Conservation (phyloP, 2,888 invertebrate species). For the Gymnoscelis rufifasciata region DNA sequence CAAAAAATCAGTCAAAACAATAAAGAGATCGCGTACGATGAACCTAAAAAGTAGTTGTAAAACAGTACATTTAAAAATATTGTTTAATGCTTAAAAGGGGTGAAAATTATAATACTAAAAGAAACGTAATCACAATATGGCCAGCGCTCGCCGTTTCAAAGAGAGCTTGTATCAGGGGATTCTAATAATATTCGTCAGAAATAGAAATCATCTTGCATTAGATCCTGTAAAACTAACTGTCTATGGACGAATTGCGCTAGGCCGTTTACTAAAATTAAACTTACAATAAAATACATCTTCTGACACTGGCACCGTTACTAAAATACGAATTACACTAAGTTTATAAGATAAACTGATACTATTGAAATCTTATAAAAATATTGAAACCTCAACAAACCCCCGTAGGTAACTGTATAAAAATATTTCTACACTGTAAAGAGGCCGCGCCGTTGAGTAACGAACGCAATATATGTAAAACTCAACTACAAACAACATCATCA, state of each 20-base stretch:
- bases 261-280: conserved; percentile 10
- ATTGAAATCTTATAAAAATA: conserved; percentile 22
- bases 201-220: not conserved
- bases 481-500: not conserved
- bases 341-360: conserved; percentile 35
- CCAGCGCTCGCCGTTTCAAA: not conserved
- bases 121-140: conserved; percentile 26
- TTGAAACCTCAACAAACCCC: conserved; percentile 17
- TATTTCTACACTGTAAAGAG: conserved; percentile 16
- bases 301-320: conserved; percentile 29
- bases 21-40: conserved; percentile 47
- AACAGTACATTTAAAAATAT: conserved; percentile 41
- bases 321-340: conserved; percentile 23
- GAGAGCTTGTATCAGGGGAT: not conserved
- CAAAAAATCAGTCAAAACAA: conserved; percentile 64
- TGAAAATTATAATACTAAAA: conserved; percentile 30
- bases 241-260: conserved; percentile 15
- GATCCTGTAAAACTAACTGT: not conserved
- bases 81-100: conserved; percentile 12
- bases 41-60: conserved; percentile 46
- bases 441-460: not conserved
- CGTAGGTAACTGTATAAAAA: conserved; percentile 28
- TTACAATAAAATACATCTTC: conserved; percentile 21
- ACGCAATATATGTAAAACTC: not conserved
- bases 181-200: no score